Evolutionary conservation across 2,888 invertebrate genomes (phyloP), one percentile per base, ranked within the genome.

Genomic region (Cactoblastis cactorum): DNA sequence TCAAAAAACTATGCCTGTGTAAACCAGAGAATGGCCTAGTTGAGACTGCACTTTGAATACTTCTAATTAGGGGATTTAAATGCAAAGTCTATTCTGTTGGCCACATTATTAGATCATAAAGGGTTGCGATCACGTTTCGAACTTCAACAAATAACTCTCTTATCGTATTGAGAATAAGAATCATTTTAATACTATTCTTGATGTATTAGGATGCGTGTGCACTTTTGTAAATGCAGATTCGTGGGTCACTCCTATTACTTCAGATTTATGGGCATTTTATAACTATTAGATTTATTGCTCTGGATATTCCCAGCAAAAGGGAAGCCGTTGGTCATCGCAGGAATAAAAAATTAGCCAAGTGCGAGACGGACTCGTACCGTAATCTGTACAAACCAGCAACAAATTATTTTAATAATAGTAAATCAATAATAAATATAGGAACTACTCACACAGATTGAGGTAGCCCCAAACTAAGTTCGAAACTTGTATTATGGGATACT

Each of bases 31-130:
- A 75, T 69, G 61, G 71, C 69, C 79, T 77, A 80, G 79, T 74
- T 62, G 69, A 82, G 86, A 87, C 77, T 74, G 63, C 72, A 63
- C 67, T 64, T 64, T 86, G 82, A 88, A 87, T 87, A 56, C 69
- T 60, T 62, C 74, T 89, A 89, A 89, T 89, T 84, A 89, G 87
- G 80, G 83, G 86, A 89, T 89, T 88, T 88, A 83, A 86, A 89
- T 89, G 87, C 88, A 87, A 87, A 88, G 82, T 78, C 73, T 70
- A 74, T 78, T 83, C 75, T 88, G 87, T 77, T 85, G 84, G 80
- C 69, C 76, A 77, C 82, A 85, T 85, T 87, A 88, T 88, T 86
- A 87, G 80, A 64, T 74, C 68, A 77, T 83, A 83, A 86, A 80
- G 66, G 76, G 71, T 43, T 61, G 63, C 64, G 69, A 41, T 35